Evolutionary conservation across 2,888 invertebrate genomes (phyloP).

Genomic region (Oegoconia quadripuncta): DNA sequence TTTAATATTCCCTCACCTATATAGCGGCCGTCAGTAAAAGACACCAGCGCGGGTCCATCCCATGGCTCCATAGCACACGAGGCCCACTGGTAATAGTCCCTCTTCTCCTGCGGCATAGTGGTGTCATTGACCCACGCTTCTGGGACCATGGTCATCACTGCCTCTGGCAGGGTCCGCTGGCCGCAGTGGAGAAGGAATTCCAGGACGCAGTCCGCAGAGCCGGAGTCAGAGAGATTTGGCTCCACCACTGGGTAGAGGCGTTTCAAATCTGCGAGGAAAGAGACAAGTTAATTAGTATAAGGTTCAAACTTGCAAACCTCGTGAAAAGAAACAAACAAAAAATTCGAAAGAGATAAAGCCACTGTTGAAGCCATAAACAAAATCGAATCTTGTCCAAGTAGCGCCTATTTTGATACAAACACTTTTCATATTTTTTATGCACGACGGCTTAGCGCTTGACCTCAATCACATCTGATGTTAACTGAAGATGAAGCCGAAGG

Average conservation of each 20-base stretch:
- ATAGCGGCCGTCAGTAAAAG: constrained; percentile 98
- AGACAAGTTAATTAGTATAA: not conserved
- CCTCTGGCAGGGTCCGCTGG: constrained; percentile 94
- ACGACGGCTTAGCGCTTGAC: no score
- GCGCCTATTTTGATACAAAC: no score
- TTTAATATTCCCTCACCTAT: no score
- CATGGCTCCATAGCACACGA: constrained; percentile 99
- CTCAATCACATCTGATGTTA: no score
- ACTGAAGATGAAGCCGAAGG: no score
- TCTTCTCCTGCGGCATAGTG: constrained; percentile 94
- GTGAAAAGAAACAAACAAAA: no score
- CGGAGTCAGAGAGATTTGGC: constrained; percentile 98
- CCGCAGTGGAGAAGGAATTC: constrained; percentile 98
- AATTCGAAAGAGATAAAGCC: no score
- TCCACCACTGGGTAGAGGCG: constrained; percentile 98
- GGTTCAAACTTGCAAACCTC: not conserved
- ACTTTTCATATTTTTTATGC: no score
- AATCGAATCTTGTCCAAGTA: no score
- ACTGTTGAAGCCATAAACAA: no score
- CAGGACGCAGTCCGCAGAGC: constrained; percentile 97
- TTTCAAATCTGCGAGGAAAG: constrained; percentile 79
- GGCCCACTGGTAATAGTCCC: constrained; percentile 98
- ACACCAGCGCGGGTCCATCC: constrained; percentile 98
- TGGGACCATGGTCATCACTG: constrained; percentile 99
- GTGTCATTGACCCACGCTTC: constrained; percentile 98